Percentiles rank a stretch among this genome's conserved stretches.
Conservation (phyloP, 1,140 invertebrate species). For the Procambarus virginalis region DNA sequence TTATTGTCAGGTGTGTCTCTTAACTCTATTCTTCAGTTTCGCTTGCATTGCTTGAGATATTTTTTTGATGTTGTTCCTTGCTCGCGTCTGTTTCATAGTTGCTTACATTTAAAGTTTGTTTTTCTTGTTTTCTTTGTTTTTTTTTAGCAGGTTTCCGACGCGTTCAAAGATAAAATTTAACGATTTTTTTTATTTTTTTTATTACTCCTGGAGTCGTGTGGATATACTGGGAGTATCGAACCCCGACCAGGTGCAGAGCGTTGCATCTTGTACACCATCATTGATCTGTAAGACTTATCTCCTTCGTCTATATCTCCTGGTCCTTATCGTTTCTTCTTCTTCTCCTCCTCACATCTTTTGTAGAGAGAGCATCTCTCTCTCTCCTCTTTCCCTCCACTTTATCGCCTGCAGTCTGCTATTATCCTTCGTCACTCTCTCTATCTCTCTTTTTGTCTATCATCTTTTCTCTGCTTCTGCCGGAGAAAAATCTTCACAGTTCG, state of each 20-base stretch:
- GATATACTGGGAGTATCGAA: too few species aligned
- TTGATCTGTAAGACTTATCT: not conserved
- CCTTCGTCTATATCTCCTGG: not conserved
- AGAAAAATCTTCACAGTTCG: not conserved
- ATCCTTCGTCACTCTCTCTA: not conserved
- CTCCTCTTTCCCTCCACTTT: not conserved
- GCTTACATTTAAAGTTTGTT: not conserved
- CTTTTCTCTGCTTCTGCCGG: not conserved
- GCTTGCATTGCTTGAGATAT: not conserved
- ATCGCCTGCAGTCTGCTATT: not conserved
- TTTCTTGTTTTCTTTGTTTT: not conserved
- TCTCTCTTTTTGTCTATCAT: not conserved
- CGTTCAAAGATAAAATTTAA: not conserved
- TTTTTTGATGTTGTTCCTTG: not conserved
- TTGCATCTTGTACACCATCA: too few species aligned
- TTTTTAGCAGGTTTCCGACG: not conserved
- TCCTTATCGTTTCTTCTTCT: not conserved
- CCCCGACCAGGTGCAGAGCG: too few species aligned
- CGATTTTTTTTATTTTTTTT: too few species aligned
- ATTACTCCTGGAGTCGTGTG: too few species aligned
- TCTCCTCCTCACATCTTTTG: not conserved
- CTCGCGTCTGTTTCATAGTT: not conserved
- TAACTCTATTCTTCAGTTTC: not conserved
- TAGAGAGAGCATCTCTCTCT: too few species aligned
- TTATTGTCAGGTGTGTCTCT: not conserved